Conservation (phyloP, 1,140 invertebrate species). For the Halictus rubicundus region DNA sequence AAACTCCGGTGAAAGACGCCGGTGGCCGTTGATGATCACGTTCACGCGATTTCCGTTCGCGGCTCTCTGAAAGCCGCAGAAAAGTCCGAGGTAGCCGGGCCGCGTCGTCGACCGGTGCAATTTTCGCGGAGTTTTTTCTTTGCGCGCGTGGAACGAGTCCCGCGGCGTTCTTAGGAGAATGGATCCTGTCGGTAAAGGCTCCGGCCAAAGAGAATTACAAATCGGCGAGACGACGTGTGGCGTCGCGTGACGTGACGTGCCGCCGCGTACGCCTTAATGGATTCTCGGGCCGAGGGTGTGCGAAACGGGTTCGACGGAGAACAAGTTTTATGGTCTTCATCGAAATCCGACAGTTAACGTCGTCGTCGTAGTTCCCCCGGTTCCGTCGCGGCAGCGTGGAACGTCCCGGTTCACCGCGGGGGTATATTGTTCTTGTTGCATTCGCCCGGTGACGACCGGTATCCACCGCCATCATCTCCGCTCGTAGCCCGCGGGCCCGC, state of each 20-base stretch:
- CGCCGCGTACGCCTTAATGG: slow-evolving; percentile 42
- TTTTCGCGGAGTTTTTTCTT: slow-evolving; percentile 3
- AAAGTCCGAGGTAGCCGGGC: not conserved
- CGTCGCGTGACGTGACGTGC: slow-evolving; percentile 36
- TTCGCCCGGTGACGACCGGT: not conserved
- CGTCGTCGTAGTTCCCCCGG: not conserved
- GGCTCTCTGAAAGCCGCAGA: not conserved
- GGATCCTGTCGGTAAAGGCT: slow-evolving; percentile 14
- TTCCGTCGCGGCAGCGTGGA: not conserved
- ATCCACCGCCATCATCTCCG: not conserved
- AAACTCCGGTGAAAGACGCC: too few relatives aligned
- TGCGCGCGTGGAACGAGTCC: not conserved
- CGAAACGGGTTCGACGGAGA: slow-evolving; percentile 24
- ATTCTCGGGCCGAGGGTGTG: slow-evolving; percentile 20
- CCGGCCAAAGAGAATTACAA: slow-evolving; percentile 38
- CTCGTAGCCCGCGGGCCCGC: not conserved
- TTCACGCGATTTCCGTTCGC: too few relatives aligned
- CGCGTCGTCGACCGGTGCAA: not conserved
- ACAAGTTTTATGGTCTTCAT: slow-evolving; percentile 39
- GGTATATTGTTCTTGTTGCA: not conserved
- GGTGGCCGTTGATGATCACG: too few relatives aligned
- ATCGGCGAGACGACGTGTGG: slow-evolving; percentile 26
- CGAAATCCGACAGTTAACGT: slow-evolving; percentile 33
- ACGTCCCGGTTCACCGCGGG: not conserved
- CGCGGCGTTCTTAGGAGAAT: slow-evolving; percentile 14